Conservation (phyloP, 2,797 vertebrate species). For the Enteromius viviparus region DNA sequence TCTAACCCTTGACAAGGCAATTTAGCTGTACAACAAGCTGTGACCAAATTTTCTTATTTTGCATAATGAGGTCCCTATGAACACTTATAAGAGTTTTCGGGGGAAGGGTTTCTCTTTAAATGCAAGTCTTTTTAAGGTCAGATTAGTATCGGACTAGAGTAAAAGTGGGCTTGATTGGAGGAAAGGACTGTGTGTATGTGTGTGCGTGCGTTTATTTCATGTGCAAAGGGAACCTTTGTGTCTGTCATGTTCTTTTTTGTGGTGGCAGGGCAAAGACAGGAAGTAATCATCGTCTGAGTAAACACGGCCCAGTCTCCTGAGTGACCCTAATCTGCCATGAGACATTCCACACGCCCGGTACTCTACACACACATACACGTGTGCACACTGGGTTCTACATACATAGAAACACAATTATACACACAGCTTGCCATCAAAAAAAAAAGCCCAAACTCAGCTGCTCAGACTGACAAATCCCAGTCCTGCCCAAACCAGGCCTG, state of each 20-base stretch:
- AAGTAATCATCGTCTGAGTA: constrained; percentile 83
- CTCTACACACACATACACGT: constrained; percentile 55
- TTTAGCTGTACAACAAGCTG: constrained; percentile 57
- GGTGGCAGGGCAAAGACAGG: constrained; percentile 76
- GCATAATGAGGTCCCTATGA: constrained; percentile 55
- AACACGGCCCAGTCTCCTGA: constrained; percentile 74
- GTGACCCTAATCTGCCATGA: constrained; percentile 76
- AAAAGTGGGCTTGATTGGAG: constrained; percentile 11
- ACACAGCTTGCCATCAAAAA: constrained; percentile 60
- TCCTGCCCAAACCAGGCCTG: constrained; percentile 59
- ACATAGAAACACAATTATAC: constrained; percentile 66
- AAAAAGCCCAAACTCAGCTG: constrained; percentile 77
- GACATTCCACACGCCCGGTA: constrained; percentile 79
- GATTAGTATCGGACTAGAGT: constrained; percentile 33
- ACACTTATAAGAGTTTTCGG: background rate
- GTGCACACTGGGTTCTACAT: constrained; percentile 61
- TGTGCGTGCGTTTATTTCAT: constrained; percentile 6
- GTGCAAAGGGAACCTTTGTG: constrained; percentile 52
- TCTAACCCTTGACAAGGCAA: constrained; percentile 61
- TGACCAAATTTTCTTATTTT: constrained; percentile 54
- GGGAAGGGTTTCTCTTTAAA: background rate
- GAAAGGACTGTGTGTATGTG: constrained; percentile 1
- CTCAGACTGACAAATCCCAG: constrained; percentile 81
- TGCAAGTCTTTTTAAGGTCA: constrained; percentile 35
- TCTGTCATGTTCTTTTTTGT: constrained; percentile 54